Base-by-base conservation (phyloP, 2,113 vertebrate species). In the Vidua chalybeata region DNA sequence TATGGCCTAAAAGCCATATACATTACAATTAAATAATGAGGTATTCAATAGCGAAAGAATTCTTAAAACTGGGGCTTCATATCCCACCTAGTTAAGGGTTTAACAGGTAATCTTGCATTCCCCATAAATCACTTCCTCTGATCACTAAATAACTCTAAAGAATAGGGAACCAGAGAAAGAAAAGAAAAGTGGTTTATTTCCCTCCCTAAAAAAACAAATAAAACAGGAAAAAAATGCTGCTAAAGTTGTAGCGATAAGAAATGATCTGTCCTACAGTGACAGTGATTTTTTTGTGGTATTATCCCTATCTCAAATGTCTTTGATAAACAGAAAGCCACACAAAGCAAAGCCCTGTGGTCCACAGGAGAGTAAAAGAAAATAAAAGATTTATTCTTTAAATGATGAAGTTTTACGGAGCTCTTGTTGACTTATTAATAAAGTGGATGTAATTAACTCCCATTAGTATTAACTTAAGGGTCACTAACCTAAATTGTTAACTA, bases 21-120 rank as follows among this genome's bases (percentile, higher is more conserved):
- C 19, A 79, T 95, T 95, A 73, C 87, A 91, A 92, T 93, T 96
- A 89, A 87, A 93, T 76, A 94, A 68, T 62, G 41, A 94, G 43
- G n/a, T 73, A 91, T 89, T 75, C 85, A 92, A 52, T 81, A 72
- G 10, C 43, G 89, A 87, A 94, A 66, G 69, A 93, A 82, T 73
- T 89, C 31, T 73, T 49, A 93, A 90, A 79, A 73, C 21, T 68
- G 71, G 31, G 33, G 31, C 41, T 91, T 94, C 26, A 13, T 85
- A 51, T 28, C 54, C 39, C n/a, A 64, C 26, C 49, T 73, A 75
- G 49, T 31, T 72, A 79, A 11, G 19, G 21, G 27, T 91, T 94
- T 91, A 91, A 64, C 84, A 95, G 73, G 64, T 82, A 84, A 75
- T 64, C 45, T 82, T 78, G 46, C 18, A 49, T 89, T 89, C 18